phyloP scores from a whole-genome alignment of 2,888 invertebrate genomes.

The Drosophila mimetica region DNA sequence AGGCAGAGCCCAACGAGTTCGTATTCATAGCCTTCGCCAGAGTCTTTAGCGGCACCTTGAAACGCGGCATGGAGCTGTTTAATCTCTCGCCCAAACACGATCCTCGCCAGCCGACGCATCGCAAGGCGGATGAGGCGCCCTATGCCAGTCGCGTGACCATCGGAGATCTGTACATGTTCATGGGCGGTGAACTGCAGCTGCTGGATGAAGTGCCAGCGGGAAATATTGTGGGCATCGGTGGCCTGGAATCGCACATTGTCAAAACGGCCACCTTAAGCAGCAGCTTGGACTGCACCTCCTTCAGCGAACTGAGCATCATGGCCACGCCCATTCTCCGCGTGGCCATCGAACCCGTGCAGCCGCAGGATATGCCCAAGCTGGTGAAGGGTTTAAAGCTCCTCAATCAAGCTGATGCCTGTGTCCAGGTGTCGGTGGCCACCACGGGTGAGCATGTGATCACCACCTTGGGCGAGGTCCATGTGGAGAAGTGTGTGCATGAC shows the following conservation, averaged over 20 bases:
- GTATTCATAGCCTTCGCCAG: constrained; percentile 96
- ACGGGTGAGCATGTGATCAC: constrained; percentile 97
- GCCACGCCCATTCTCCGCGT: constrained; percentile 96
- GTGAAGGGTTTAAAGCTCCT: constrained; percentile 92
- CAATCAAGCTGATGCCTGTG: constrained; percentile 96
- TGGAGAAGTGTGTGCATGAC: constrained; percentile 97
- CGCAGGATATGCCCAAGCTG: constrained; percentile 90
- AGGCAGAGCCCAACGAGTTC: constrained; percentile 83
- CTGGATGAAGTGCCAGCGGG: constrained; percentile 94
- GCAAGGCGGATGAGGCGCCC: constrained; percentile 71
- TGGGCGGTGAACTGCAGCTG: constrained; percentile 95
- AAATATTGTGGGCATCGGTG: constrained; percentile 95
- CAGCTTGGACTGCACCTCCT: constrained; percentile 92
- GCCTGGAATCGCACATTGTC: constrained; percentile 92
- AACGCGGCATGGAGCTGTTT: constrained; percentile 90
- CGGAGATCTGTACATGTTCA: constrained; percentile 92
- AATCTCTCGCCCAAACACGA: constrained; percentile 95
- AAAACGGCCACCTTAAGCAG: constrained; percentile 96
- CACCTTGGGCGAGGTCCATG: constrained; percentile 98
- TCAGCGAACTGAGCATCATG: constrained; percentile 91
- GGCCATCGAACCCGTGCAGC: constrained; percentile 94
- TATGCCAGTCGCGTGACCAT: constrained; percentile 85
- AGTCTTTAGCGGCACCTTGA: constrained; percentile 94
- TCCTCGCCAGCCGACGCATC: constrained; percentile 85
- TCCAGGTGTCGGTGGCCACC: constrained; percentile 94